phyloP scores from a whole-genome alignment of 2,113 vertebrate genomes.

The Ptilorrhoa leucosticta region DNA sequence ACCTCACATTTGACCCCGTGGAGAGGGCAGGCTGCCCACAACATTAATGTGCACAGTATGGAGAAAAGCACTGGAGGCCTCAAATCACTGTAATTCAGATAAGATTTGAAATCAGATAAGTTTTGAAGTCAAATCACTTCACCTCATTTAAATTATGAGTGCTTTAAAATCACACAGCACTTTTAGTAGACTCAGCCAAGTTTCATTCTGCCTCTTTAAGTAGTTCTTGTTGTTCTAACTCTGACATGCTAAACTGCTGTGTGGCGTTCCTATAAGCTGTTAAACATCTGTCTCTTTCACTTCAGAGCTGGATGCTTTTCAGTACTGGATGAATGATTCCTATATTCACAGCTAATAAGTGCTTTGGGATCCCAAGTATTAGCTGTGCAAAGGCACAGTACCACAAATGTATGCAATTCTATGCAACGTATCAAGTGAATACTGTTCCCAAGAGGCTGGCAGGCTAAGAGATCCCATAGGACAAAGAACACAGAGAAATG shows the following conservation, averaged over 20 bases:
- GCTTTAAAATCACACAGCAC: not conserved
- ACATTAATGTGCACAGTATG: not conserved
- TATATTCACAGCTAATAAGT: conserved; percentile 60
- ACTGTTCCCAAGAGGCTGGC: conserved; percentile 23
- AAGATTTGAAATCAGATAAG: not conserved
- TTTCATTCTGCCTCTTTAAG: conserved; percentile 38
- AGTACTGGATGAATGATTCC: conserved; percentile 42
- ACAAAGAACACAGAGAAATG: conserved; percentile 56
- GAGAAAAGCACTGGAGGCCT: not conserved
- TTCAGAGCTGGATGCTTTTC: conserved; percentile 49
- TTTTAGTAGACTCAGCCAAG: conserved; percentile 5
- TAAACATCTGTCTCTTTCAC: conserved; percentile 61
- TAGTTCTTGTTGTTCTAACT: conserved; percentile 37
- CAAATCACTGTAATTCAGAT: not conserved
- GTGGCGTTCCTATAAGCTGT: conserved; percentile 18
- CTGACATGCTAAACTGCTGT: conserved; percentile 15
- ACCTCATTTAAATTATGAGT: not conserved
- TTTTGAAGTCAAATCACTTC: not conserved
- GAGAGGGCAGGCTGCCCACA: not conserved
- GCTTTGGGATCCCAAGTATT: conserved; percentile 54
- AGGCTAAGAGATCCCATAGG: conserved; percentile 24
- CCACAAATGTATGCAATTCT: conserved; percentile 39
- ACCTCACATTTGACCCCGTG: not conserved
- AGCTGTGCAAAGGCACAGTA: conserved; percentile 29
- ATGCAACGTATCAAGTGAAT: conserved; percentile 13